Evolutionary conservation across 2,797 vertebrate species (phyloP).

Genomic region (Lacerta viridis): DNA sequence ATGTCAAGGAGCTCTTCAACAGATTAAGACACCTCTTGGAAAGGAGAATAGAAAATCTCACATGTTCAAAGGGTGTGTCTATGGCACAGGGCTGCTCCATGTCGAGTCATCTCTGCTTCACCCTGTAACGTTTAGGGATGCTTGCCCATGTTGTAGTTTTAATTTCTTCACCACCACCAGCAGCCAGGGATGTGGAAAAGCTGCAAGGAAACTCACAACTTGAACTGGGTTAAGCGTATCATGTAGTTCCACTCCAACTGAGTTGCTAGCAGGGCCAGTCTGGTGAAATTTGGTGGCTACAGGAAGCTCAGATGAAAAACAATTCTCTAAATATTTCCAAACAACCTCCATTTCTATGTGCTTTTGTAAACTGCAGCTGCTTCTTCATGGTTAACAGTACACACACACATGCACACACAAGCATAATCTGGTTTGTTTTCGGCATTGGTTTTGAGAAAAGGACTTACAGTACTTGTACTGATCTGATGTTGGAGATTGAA

Average conservation of each 20-base stretch:
- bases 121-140: background rate
- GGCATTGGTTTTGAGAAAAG: background rate
- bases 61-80: background rate
- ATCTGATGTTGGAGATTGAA: background rate
- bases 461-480: too few relatives aligned
- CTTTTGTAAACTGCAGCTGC: background rate
- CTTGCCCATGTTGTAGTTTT: background rate
- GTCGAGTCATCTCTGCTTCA: too few relatives aligned
- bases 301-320: background rate
- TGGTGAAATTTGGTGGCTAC: background rate
- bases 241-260: background rate
- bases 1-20: background rate
- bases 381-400: background rate
- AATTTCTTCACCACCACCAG: background rate
- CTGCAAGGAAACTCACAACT: too few relatives aligned
- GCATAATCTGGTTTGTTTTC: constrained; percentile 12
- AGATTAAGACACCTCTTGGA: background rate
- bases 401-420: background rate
- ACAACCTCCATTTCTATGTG: background rate
- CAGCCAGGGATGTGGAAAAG: background rate
- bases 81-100: background rate
- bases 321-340: background rate
- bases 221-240: background rate
- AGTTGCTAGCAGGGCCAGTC: background rate
- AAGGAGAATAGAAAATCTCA: background rate